phyloP scores from a whole-genome alignment of 2,797 vertebrate species.

The Scarus forsteni region DNA sequence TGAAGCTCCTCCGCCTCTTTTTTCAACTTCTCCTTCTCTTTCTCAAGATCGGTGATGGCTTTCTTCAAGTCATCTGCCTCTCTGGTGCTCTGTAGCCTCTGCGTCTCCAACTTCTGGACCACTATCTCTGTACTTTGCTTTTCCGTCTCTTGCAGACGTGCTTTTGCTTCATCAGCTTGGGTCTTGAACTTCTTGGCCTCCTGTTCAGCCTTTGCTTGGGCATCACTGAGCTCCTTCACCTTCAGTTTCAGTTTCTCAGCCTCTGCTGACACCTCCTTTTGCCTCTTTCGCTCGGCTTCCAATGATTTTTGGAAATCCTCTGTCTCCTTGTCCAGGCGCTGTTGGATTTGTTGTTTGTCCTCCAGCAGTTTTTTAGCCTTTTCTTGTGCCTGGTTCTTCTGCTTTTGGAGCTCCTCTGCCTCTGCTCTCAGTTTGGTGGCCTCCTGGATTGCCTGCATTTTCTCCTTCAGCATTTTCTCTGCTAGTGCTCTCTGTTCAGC shows the following conservation, averaged over 20 bases:
- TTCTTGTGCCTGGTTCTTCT: conserved; percentile 93
- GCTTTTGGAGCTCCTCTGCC: conserved; percentile 93
- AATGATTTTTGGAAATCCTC: conserved; percentile 93
- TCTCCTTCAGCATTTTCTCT: conserved; percentile 96
- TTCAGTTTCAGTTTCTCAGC: conserved; percentile 91
- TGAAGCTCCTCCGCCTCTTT: conserved; percentile 90
- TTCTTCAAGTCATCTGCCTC: conserved; percentile 89
- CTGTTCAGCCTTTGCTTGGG: conserved; percentile 90
- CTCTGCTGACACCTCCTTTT: conserved; percentile 89
- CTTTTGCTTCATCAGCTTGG: conserved; percentile 91
- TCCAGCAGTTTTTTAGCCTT: conserved; percentile 91
- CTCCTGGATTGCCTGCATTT: conserved; percentile 96
- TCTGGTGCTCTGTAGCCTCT: conserved; percentile 90
- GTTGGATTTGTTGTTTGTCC: conserved; percentile 93
- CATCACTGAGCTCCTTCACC: conserved; percentile 90
- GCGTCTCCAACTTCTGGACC: conserved; percentile 91
- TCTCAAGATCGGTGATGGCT: conserved; percentile 90
- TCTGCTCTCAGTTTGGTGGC: conserved; percentile 91
- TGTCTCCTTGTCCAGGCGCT: conserved; percentile 89
- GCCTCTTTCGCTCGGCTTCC: conserved; percentile 90
- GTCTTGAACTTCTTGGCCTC: conserved; percentile 93
- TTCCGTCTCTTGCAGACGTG: conserved; percentile 85
- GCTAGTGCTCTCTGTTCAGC: conserved; percentile 91
- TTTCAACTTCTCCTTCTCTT: conserved; percentile 91
- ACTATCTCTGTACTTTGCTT: conserved; percentile 86